phyloP scores from a whole-genome alignment of 2,113 vertebrate species.

The Gorilla gorilla region DNA sequence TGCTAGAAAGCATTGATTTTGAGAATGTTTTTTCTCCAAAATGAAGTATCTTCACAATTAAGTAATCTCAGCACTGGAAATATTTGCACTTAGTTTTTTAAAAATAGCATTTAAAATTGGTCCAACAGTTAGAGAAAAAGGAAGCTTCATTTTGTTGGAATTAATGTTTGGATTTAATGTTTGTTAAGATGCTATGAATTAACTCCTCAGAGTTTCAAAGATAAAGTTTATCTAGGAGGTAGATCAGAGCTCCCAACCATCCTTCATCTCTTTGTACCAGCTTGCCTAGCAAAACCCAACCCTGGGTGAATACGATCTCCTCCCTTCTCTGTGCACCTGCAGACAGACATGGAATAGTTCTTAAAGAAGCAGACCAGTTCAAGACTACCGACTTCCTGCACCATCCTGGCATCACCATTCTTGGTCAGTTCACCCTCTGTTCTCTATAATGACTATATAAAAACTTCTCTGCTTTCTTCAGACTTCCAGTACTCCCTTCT shows the following conservation, averaged over 20 bases:
- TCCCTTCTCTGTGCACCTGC: neutral
- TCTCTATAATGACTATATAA: neutral
- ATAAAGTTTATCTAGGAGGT: neutral
- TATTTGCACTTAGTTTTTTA: neutral
- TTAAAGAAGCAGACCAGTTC: neutral
- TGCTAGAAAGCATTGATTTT: neutral
- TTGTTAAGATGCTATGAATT: neutral
- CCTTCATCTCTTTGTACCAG: neutral
- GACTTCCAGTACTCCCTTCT: neutral
- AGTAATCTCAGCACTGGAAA: neutral
- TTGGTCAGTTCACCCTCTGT: neutral
- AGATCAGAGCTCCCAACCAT: neutral
- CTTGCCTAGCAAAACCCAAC: neutral
- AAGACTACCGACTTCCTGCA: neutral
- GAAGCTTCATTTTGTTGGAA: neutral
- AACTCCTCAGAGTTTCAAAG: neutral
- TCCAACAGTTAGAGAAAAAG: neutral
- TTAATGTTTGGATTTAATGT: neutral
- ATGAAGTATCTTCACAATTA: neutral
- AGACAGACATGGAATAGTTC: neutral
- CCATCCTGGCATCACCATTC: neutral
- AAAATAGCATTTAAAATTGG: neutral
- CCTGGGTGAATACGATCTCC: neutral
- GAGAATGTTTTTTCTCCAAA: neutral
- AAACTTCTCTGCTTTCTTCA: neutral